These are phyloP conservation scores for Zophobas atratus DNA, from an alignment of 1,140 invertebrate genomes.

Conservation along the genomic window DNA sequence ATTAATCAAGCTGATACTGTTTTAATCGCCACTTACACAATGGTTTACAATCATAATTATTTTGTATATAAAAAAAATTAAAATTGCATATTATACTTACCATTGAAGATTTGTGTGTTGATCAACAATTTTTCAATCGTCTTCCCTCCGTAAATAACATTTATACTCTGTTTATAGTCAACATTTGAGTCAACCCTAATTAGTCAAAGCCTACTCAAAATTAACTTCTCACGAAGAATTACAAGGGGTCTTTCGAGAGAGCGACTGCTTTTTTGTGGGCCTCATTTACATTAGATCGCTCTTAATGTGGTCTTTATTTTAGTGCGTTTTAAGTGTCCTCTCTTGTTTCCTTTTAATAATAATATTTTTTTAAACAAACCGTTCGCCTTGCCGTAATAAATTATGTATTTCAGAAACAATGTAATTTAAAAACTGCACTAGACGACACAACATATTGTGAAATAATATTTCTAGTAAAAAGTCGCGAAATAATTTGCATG, in stretches of 20 bases:
- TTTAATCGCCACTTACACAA: neutral
- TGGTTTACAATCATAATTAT: no score
- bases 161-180: slow-evolving; percentile 10
- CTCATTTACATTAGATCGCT: slow-evolving; percentile 44
- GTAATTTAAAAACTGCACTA: no score
- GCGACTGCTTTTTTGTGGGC: slow-evolving; percentile 26
- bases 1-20: neutral
- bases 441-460: no score
- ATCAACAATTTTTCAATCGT: no score
- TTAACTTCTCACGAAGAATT: slow-evolving; percentile 38
- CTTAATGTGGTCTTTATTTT: slow-evolving; percentile 39
- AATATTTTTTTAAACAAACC: slow-evolving; percentile 19
- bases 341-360: slow-evolving; percentile 43
- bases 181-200: slow-evolving; percentile 34
- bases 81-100: no score
- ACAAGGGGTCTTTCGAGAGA: slow-evolving; percentile 42
- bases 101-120: no score
- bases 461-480: neutral
- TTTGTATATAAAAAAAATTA: no score
- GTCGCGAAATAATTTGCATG: neutral
- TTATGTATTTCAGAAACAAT: no score
- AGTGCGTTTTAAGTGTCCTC: slow-evolving; percentile 42
- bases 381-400: neutral
- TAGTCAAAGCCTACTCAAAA: slow-evolving; percentile 44
- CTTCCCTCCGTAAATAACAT: neutral